Base-by-base conservation (phyloP, 1,140 invertebrate species). In the Dolichoris vasculosae region DNA sequence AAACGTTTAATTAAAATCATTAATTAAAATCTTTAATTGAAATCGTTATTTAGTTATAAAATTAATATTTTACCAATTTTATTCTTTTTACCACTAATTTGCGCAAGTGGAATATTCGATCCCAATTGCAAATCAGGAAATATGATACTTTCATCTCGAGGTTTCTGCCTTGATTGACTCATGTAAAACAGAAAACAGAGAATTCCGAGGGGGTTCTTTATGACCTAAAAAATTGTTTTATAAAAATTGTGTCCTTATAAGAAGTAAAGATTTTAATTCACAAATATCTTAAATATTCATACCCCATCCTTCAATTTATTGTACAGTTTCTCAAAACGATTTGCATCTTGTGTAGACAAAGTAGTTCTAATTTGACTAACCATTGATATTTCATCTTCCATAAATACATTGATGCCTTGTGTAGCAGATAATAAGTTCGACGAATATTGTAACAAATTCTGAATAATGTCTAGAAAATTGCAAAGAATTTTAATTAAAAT, bases 221-320 rank as follows among this genome's bases (percentile, higher is more conserved):
- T 69, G 64, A 87, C 90, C 90, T 92, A 86, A 26, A 81, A 86
- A 89, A 88, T 46, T 87, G 4, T 75, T 79, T 38, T 59, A 46
- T 9, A 23, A 20, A 71, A 71, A 71, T 71, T 35, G 17, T 20
- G 1, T 69, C 17, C 3, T 55, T 55, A 15, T 7, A 15, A 30
- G 43, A 64, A 84, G 23, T 76, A 77, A 63, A 76, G n/a, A n/a
- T n/a, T n/a, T 63, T 40, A 40, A 75, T 38, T 9, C 32, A 17
- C 1, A 35, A 67, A 35, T 67, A 67, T 71, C 35, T 40, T 46
- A 38, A 30, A 83, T 51, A 55, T 32, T 67, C 82, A 55, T 92
- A 93, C 92, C 88, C 90, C 90, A 87, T 91, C 91, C 88, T 91
- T 93, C 26, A 93, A 87, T 55, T 93, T 91, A 86, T 90, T 93